phyloP scores from a whole-genome alignment of 2,888 invertebrate species.

The Choreutis nemorana region DNA sequence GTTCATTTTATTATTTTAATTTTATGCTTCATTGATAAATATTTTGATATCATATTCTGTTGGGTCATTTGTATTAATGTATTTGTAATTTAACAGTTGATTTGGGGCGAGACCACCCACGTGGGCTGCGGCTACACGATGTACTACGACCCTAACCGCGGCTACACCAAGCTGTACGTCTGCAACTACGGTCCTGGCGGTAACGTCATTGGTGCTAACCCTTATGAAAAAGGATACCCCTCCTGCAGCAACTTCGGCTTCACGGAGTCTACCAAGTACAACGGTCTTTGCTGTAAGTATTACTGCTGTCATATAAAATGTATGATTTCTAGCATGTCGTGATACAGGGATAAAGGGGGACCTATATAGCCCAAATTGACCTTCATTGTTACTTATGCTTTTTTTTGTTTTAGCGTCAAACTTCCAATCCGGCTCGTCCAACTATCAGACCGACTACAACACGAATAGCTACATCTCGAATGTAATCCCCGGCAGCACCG shows the following conservation, averaged over 20 bases:
- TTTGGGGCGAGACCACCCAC: constrained; percentile 86
- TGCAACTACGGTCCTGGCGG: constrained; percentile 89
- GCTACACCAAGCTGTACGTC: constrained; percentile 83
- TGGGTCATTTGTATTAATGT: constrained; percentile 8
- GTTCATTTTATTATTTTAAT: constrained; percentile 10
- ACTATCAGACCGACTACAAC: constrained; percentile 46
- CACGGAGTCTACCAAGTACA: constrained; percentile 74
- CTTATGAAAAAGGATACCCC: constrained; percentile 79
- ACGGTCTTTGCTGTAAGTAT: constrained; percentile 80
- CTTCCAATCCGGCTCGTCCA: constrained; percentile 41
- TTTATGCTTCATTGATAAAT: constrained; percentile 4
- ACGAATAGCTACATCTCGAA: constrained; percentile 61
- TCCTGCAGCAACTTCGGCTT: constrained; percentile 76
- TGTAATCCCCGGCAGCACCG: constrained; percentile 61
- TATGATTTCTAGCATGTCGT: too few species aligned
- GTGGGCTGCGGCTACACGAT: constrained; percentile 89
- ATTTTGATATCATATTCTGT: constrained; percentile 8
- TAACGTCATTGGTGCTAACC: constrained; percentile 77
- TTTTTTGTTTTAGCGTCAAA: constrained; percentile 41
- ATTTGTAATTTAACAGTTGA: constrained; percentile 64
- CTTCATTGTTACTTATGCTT: too few species aligned
- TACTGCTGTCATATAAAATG: too few species aligned
- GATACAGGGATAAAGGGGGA: too few species aligned
- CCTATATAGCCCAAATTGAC: too few species aligned
- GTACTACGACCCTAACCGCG: constrained; percentile 75